phyloP scores from a whole-genome alignment of 2,888 invertebrate species.

The Agonopterix heracliana region DNA sequence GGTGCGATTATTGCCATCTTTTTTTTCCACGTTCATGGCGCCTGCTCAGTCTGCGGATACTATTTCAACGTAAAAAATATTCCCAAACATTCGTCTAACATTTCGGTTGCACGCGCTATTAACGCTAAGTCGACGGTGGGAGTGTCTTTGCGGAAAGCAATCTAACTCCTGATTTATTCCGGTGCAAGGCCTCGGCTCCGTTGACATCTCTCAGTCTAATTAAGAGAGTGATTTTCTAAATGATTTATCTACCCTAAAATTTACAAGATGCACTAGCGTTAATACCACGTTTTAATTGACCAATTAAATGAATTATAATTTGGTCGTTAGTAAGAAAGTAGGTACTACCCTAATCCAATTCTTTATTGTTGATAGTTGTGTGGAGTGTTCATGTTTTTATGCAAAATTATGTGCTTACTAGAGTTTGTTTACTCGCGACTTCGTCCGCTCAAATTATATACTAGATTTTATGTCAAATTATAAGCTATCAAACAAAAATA shows the following conservation, averaged over 20 bases:
- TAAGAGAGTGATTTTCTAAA: constrained; percentile 54
- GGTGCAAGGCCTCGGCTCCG: constrained; percentile 47
- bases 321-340: constrained; percentile 4
- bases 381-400: too few relatives aligned
- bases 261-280: background rate
- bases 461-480: too few relatives aligned
- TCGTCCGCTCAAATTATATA: too few relatives aligned
- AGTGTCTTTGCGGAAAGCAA: constrained; percentile 70
- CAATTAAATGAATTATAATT: constrained; percentile 20
- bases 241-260: constrained; percentile 41
- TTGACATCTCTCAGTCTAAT: constrained; percentile 65
- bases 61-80: constrained; percentile 60
- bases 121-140: constrained; percentile 66
- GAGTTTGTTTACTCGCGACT: too few relatives aligned
- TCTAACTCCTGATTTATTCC: constrained; percentile 68
- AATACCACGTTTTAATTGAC: constrained; percentile 22
- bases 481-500: too few relatives aligned
- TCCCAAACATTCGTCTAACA: constrained; percentile 57
- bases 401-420: too few relatives aligned
- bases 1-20: constrained; percentile 38
- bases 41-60: constrained; percentile 42
- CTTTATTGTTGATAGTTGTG: too few relatives aligned
- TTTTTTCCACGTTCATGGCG: constrained; percentile 46
- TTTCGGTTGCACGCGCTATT: constrained; percentile 73
- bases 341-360: too few relatives aligned